Evolutionary conservation across 2,888 invertebrate species (phyloP).

Genomic region (Thymelicus acteon): DNA sequence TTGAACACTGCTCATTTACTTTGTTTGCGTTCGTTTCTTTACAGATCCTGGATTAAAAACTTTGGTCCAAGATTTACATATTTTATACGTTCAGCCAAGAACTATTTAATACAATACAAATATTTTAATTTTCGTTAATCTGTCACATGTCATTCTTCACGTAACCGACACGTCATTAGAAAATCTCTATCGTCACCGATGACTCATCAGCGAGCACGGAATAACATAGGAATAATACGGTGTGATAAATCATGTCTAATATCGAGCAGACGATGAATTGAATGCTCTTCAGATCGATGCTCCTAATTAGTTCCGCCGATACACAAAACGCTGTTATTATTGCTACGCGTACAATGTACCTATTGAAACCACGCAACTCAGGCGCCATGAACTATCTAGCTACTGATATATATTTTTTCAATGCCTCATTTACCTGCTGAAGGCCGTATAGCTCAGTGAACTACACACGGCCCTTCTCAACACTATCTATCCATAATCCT

Average conservation of each 20-base stretch:
- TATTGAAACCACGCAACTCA: slow-evolving; percentile 22
- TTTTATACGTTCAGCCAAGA: neutral
- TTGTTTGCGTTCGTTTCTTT: slow-evolving; percentile 7
- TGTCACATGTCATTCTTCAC: too few species aligned
- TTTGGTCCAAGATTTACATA: neutral
- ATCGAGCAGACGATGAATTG: slow-evolving; percentile 33
- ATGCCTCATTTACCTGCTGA: too few species aligned
- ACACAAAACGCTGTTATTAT: slow-evolving; percentile 33
- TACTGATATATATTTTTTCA: neutral
- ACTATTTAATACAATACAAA: too few species aligned
- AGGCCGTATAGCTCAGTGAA: too few species aligned
- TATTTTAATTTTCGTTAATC: too few species aligned
- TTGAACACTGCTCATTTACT: slow-evolving; percentile 5
- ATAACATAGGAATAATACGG: slow-evolving; percentile 5
- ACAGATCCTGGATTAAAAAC: neutral
- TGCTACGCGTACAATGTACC: slow-evolving; percentile 28
- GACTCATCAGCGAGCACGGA: neutral
- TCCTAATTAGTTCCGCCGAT: slow-evolving; percentile 37
- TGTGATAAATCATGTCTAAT: slow-evolving; percentile 33
- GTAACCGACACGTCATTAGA: neutral
- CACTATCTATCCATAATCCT: too few species aligned
- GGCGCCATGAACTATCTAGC: neutral
- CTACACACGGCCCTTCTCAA: too few species aligned
- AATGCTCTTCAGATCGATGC: slow-evolving; percentile 36
- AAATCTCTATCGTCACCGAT: neutral